Base-by-base conservation (phyloP, 2,113 vertebrate species). In the Anhinga anhinga region DNA sequence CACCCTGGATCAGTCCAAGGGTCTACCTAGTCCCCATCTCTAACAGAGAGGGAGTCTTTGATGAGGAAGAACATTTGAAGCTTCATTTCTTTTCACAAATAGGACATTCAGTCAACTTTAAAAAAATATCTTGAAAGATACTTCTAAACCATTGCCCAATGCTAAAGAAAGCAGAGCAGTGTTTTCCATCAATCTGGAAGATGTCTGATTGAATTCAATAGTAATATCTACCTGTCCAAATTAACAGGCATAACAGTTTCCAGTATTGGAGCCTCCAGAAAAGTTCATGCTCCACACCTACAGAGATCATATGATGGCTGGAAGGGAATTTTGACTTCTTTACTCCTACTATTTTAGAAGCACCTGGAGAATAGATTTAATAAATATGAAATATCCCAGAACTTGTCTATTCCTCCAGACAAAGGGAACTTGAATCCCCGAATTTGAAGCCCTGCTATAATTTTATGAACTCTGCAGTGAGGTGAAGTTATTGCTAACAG, bases 181-280 rank as follows among this genome's bases (percentile, higher is more conserved):
- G 82, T 80, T 95, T 93, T 95, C 86, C 86, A 95, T 94, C 86
- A 70, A 74, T 84, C 72, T 89, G 55, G 77, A 88, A 38, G 38
- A 77, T 53, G 58, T 40, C 63, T 80, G 26, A 70, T 44, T 47
- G 86, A 79, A 61, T 82, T 89, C 80, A 84, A 0, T n/a, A 45
- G 50, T 30, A 38, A 55, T 50, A 40, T 67, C 88, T 94, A 94
- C 83, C 83, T 94, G 81, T 50, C 80, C 83, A 93, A 91, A 91
- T 80, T 34, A 81, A 67, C 59, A 84, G 29, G 69, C 76, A 62
- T 71, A 82, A 77, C 59, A 91, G n/a, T 94, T 96, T 88, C 95
- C 95, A 95, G 44, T 23, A 11, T 13, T 77, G 49, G 15, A 89
- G 44, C 52, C 78, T 94, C 78, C 87, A 96, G 78, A 94, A 94